These are phyloP conservation scores for Tethya wilhelma DNA, from an alignment of 37 sponge, comb jelly and placozoan species.

Conservation along the genomic window DNA sequence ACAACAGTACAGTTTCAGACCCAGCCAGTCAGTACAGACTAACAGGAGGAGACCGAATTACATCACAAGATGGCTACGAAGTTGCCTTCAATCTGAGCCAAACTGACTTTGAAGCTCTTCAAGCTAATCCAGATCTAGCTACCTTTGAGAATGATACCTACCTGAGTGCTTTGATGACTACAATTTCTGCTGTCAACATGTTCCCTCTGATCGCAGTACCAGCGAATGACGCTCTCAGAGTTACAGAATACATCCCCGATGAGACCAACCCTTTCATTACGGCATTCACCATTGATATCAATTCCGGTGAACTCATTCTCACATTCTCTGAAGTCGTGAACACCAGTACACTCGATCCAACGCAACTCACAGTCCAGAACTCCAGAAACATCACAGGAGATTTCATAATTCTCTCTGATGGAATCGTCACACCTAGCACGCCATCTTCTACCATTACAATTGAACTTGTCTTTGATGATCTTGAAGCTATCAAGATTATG, in stretches of 20 bases:
- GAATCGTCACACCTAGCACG: slow-evolving; percentile 8
- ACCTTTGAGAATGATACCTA: slow-evolving; percentile 62
- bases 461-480: slow-evolving; percentile 34
- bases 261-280: slow-evolving; percentile 52
- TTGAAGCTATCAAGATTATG: slow-evolving; percentile 65
- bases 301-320: slow-evolving; percentile 60
- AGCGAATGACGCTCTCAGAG: slow-evolving; percentile 50
- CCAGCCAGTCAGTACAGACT: slow-evolving; percentile 37
- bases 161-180: slow-evolving; percentile 18
- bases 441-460: slow-evolving; percentile 42
- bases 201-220: slow-evolving; percentile 21
- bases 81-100: slow-evolving; percentile 58
- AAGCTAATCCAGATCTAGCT: slow-evolving; percentile 66
- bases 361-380: slow-evolving; percentile 68
- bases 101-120: slow-evolving; percentile 48
- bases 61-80: slow-evolving; percentile 49
- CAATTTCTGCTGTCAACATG: slow-evolving; percentile 34
- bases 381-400: slow-evolving; percentile 6
- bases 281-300: slow-evolving; percentile 69
- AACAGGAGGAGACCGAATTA: not conserved
- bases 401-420: slow-evolving; percentile 32
- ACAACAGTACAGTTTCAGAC: slow-evolving; percentile 19
- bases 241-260: slow-evolving; percentile 57
- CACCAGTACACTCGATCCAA: slow-evolving; percentile 59
- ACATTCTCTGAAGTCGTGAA: slow-evolving; percentile 86